These are phyloP conservation scores for Scaptomyza polygonia DNA, from an alignment of 2,888 invertebrate genomes.

Conservation along the genomic window DNA sequence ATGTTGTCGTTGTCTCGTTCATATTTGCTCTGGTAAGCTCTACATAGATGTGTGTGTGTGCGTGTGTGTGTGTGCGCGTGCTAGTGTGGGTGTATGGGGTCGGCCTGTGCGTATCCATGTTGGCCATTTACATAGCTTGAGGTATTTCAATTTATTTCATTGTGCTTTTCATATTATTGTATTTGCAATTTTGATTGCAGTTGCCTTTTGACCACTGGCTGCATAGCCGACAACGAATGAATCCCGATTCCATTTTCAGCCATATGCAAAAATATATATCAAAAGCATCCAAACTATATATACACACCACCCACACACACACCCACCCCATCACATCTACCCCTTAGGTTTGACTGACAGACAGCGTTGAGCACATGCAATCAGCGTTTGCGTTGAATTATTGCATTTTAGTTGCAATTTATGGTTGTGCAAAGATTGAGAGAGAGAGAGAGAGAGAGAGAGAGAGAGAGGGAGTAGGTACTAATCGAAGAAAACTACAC, in stretches of 20 bases:
- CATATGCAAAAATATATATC: slow-evolving; percentile 63
- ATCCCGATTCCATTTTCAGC: slow-evolving; percentile 37
- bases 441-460: too few species aligned
- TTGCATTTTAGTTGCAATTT: slow-evolving; percentile 51
- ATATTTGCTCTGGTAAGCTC: slow-evolving; percentile 44
- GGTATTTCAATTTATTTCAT: slow-evolving; percentile 81
- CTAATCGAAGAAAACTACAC: slow-evolving; percentile 10
- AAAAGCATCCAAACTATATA: slow-evolving; percentile 22
- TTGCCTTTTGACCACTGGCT: slow-evolving; percentile 67
- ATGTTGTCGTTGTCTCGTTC: slow-evolving; percentile 41
- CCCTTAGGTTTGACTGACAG: slow-evolving; percentile 35
- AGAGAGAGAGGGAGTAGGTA: too few species aligned
- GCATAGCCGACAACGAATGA: slow-evolving; percentile 27
- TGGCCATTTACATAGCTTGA: slow-evolving; percentile 77
- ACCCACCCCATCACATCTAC: too few species aligned
- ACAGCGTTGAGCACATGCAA: slow-evolving; percentile 35
- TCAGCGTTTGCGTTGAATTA: slow-evolving; percentile 39
- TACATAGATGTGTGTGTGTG: slow-evolving; percentile 35
- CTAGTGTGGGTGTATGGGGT: slow-evolving; percentile 22
- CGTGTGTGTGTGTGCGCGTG: slow-evolving; percentile 11
- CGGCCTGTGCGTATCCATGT: slow-evolving; percentile 46
- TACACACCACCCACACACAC: too few species aligned
- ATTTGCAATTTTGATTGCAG: slow-evolving; percentile 79
- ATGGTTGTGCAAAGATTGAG: slow-evolving; percentile 1
- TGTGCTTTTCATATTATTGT: slow-evolving; percentile 80